Conservation (phyloP, 2,113 vertebrate genomes). For the Chascanopsetta lugubris region DNA sequence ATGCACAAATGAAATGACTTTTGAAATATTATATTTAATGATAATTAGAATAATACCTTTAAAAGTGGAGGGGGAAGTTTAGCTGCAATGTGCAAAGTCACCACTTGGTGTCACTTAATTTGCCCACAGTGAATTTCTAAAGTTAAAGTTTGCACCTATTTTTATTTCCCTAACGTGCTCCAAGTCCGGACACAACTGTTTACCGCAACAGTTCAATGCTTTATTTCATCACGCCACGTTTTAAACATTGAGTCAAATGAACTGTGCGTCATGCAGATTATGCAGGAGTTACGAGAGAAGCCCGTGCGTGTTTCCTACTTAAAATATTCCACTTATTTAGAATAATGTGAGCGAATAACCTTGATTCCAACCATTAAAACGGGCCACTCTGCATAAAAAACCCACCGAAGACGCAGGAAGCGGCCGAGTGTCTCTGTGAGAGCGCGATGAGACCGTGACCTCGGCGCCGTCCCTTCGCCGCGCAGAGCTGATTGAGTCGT, state of each 20-base stretch:
- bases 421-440: neutral
- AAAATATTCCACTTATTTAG: neutral
- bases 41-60: too few species aligned
- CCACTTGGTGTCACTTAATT: too few species aligned
- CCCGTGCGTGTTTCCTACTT: neutral
- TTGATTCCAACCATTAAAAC: constrained; percentile 4
- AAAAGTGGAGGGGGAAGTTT: too few species aligned
- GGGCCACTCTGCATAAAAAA: constrained; percentile 6
- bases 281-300: too few species aligned
- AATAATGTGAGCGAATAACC: constrained; percentile 5
- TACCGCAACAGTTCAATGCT: too few species aligned
- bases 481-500: constrained; percentile 27
- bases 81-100: too few species aligned
- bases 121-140: too few species aligned
- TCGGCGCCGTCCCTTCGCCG: constrained; percentile 19
- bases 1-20: too few species aligned
- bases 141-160: too few species aligned
- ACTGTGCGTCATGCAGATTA: neutral
- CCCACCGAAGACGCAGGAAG: neutral
- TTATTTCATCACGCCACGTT: too few species aligned
- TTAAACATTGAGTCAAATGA: neutral
- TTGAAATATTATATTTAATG: too few species aligned
- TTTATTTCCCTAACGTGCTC: neutral
- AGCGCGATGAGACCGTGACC: constrained; percentile 18
- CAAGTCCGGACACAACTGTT: neutral